Evolutionary conservation across 2,797 vertebrate species (phyloP).

Genomic region (Anguilla megastoma): DNA sequence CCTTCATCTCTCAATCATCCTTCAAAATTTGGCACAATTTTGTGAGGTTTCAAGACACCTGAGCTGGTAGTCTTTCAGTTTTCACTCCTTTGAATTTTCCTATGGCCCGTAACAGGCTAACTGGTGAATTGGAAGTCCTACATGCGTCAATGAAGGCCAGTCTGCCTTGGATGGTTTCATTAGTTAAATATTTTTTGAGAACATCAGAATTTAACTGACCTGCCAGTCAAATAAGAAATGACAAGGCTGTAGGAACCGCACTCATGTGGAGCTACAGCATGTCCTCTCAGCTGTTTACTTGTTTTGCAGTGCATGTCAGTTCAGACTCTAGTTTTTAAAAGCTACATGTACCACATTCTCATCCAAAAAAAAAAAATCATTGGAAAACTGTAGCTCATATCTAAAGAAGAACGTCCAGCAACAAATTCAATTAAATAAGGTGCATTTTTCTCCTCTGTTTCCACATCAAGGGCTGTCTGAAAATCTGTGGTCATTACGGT

Average conservation of each 20-base stretch:
- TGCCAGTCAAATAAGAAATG: neutral
- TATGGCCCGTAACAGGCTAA: too few relatives aligned
- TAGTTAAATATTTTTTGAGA: neutral
- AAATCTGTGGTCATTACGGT: neutral
- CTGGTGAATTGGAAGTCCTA: too few relatives aligned
- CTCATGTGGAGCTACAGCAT: conserved; percentile 52
- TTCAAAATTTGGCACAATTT: conserved; percentile 55
- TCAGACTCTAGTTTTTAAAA: neutral
- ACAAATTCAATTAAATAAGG: neutral
- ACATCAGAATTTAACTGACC: neutral
- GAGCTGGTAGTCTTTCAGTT: neutral
- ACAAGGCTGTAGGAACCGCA: conserved; percentile 27
- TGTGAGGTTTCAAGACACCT: conserved; percentile 42
- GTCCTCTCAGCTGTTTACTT: neutral
- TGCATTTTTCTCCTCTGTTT: too few relatives aligned
- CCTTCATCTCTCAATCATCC: conserved; percentile 54
- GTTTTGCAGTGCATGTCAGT: conserved; percentile 45
- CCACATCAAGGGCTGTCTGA: neutral
- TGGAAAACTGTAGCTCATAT: neutral
- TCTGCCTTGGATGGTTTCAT: too few relatives aligned
- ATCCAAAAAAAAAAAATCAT: neutral
- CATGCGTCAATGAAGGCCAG: too few relatives aligned
- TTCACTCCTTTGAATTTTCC: too few relatives aligned
- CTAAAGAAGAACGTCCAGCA: neutral
- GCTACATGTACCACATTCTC: neutral